Percentiles rank a stretch among this genome's conserved stretches.
Evolutionary conservation across 2,797 vertebrate genomes (phyloP).

Genomic region (Protonibea diacanthus): DNA sequence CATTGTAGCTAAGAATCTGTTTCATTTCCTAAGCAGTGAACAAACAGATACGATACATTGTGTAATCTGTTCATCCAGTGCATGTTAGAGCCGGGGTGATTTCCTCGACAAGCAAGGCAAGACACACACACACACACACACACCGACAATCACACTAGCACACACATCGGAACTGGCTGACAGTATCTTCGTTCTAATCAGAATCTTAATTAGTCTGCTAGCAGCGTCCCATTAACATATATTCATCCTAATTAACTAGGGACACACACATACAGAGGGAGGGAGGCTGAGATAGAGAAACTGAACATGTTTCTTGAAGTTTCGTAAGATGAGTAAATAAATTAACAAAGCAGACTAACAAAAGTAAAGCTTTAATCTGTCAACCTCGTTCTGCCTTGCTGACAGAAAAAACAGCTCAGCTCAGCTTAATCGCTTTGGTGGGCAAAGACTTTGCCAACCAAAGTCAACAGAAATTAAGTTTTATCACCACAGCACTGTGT

Average conservation of each 20-base stretch:
- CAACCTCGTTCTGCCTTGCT: conserved; percentile 13
- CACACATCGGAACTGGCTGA: conserved; percentile 68
- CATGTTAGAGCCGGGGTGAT: conserved; percentile 49
- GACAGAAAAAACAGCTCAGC: conserved; percentile 19
- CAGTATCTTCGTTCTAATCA: conserved; percentile 84
- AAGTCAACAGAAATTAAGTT: conserved; percentile 29
- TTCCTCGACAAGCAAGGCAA: conserved; percentile 61
- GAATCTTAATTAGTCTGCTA: conserved; percentile 87
- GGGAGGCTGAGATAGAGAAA: conserved; percentile 44
- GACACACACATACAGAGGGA: conserved; percentile 52
- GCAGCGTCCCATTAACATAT: conserved; percentile 83
- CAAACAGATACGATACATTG: conserved; percentile 36
- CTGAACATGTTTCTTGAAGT: conserved; percentile 63
- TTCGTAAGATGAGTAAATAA: conserved; percentile 54
- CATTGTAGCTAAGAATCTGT: conserved; percentile 30
- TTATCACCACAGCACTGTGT: neutral
- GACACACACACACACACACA: conserved; percentile 38
- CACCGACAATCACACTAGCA: conserved; percentile 26
- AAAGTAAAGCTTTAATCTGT: conserved; percentile 54
- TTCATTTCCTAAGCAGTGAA: conserved; percentile 36
- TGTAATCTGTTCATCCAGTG: conserved; percentile 55
- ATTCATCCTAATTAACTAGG: conserved; percentile 77
- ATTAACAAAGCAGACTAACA: conserved; percentile 55
- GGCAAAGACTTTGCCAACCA: conserved; percentile 5
- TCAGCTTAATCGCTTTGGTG: conserved; percentile 12